A percentile compares a stretch with the other conserved stretches of the same genome.
Evolutionary conservation across 1,140 invertebrate genomes (phyloP).

Genomic region (Leptinotarsa undecemlineata): DNA sequence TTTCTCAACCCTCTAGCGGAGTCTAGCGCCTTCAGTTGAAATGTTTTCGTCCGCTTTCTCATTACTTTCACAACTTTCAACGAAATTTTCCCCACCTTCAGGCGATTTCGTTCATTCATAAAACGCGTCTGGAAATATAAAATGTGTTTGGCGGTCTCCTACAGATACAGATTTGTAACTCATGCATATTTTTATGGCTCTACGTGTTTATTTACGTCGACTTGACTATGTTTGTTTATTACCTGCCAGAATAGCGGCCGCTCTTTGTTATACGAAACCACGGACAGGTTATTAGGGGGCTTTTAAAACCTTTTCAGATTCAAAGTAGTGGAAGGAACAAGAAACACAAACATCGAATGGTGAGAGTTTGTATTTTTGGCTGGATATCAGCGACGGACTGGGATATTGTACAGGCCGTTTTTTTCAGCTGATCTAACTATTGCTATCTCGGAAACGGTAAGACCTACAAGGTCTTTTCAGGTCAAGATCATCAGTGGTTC

Average conservation of each 20-base stretch:
- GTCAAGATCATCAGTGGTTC: no score
- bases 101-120: constrained; percentile 2
- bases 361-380: background rate
- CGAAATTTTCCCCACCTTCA: background rate
- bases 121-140: background rate
- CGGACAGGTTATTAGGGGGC: constrained; percentile 21
- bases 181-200: constrained; percentile 25
- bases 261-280: constrained; percentile 25
- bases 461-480: no score
- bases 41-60: no score
- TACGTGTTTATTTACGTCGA: constrained; percentile 37
- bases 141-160: background rate
- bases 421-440: no score
- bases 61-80: no score
- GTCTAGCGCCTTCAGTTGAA: no score
- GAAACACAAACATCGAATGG: background rate
- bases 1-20: no score
- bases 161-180: constrained; percentile 11
- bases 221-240: constrained; percentile 42
- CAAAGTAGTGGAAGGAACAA: background rate
- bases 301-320: constrained; percentile 12
- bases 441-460: no score
- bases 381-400: background rate
- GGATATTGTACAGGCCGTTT: background rate
- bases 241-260: constrained; percentile 37